phyloP scores from a whole-genome alignment of 2,888 invertebrate genomes.

The Zygaena filipendulae region DNA sequence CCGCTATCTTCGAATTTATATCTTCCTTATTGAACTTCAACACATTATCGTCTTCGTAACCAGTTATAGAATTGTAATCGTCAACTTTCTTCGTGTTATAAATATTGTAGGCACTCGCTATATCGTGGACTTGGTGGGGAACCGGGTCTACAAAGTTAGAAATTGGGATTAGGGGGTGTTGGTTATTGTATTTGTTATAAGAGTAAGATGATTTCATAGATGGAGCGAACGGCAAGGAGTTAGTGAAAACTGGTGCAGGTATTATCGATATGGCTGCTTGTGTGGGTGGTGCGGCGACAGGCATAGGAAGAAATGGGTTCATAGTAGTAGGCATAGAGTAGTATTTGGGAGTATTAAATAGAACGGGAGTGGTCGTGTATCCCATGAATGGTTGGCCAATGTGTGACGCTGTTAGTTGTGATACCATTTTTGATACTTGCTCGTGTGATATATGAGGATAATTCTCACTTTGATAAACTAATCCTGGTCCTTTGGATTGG shows the following conservation, averaged over 20 bases:
- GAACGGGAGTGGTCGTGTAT: constrained; percentile 36
- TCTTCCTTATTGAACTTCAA: constrained; percentile 54
- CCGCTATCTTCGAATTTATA: constrained; percentile 55
- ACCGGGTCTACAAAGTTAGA: constrained; percentile 63
- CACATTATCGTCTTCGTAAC: constrained; percentile 52
- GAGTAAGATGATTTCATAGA: constrained; percentile 28
- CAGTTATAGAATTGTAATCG: constrained; percentile 56
- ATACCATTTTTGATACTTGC: constrained; percentile 54
- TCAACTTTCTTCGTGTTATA: constrained; percentile 60
- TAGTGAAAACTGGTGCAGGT: constrained; percentile 44
- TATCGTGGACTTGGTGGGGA: constrained; percentile 52
- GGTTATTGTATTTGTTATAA: too few relatives aligned
- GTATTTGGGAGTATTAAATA: constrained; percentile 32
- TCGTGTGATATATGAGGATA: constrained; percentile 42
- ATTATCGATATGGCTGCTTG: constrained; percentile 45
- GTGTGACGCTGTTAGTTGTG: constrained; percentile 55
- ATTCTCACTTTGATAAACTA: constrained; percentile 56
- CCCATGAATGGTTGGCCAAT: constrained; percentile 27
- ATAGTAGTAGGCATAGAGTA: constrained; percentile 68
- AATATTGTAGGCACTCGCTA: constrained; percentile 35
- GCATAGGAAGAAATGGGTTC: constrained; percentile 62
- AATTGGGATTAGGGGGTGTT: constrained; percentile 30
- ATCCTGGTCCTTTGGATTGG: constrained; percentile 43
- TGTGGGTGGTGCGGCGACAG: constrained; percentile 31
- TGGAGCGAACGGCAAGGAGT: constrained; percentile 27